These are phyloP conservation scores for Gnatocerus cornutus DNA, from an alignment of 2,888 invertebrate species.

Conservation along the genomic window DNA sequence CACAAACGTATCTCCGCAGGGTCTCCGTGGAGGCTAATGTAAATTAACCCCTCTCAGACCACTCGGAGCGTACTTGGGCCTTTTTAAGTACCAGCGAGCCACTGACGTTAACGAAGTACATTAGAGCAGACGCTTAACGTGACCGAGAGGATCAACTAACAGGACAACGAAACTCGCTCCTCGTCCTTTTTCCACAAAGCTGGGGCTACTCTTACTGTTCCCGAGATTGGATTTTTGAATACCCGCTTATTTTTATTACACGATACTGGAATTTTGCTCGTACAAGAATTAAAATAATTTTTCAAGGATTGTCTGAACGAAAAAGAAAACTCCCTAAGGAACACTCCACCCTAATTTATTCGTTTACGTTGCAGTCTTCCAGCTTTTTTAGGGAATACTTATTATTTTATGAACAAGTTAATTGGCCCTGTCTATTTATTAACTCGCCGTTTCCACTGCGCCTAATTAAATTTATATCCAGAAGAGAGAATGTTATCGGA, in stretches of 20 bases:
- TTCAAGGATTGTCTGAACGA: conserved; percentile 2
- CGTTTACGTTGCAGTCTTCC: conserved; percentile 7
- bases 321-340: not conserved
- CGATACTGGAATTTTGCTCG: conserved; percentile 13
- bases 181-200: conserved; percentile 31
- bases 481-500: conserved; percentile 11
- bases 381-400: conserved; percentile 25
- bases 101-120: conserved; percentile 48
- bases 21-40: conserved; percentile 44
- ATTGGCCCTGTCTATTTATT: conserved; percentile 27
- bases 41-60: conserved; percentile 47
- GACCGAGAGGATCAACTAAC: conserved; percentile 47
- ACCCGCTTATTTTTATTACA: conserved; percentile 36
- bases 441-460: conserved; percentile 3
- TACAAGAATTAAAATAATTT: conserved; percentile 36
- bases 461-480: conserved; percentile 34
- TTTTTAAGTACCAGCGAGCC: conserved; percentile 47
- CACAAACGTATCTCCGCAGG: conserved; percentile 33
- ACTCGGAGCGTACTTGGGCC: conserved; percentile 45
- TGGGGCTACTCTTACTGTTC: conserved; percentile 15
- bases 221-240: conserved; percentile 40
- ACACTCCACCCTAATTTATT: conserved; percentile 23
- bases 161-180: conserved; percentile 34
- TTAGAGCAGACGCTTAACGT: conserved; percentile 46
- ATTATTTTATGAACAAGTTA: conserved; percentile 34